phyloP scores from a whole-genome alignment of 2,113 vertebrate species.

The Varanus salvator region DNA sequence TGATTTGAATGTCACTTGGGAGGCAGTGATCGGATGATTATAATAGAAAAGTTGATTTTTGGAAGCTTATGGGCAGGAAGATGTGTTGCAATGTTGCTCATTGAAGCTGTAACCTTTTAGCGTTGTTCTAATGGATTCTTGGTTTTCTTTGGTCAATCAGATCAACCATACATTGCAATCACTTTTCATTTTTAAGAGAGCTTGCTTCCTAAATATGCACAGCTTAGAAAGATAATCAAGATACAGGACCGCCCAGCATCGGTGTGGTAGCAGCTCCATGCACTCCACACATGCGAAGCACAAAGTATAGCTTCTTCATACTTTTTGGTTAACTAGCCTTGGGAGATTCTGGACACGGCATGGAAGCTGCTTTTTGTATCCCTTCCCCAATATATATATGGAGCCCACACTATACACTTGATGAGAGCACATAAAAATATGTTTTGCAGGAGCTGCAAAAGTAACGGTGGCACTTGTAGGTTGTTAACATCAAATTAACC shows the following conservation, averaged over 20 bases:
- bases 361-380: conserved; percentile 36
- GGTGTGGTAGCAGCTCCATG: background rate
- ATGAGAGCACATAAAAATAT: conserved; percentile 38
- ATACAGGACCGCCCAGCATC: too few species aligned
- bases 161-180: background rate
- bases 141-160: background rate
- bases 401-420: conserved; percentile 37
- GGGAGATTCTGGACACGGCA: conserved; percentile 14
- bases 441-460: conserved; percentile 49
- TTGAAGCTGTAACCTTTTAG: conserved; percentile 53
- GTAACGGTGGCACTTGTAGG: conserved; percentile 36
- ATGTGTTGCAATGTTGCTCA: conserved; percentile 49
- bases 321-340: background rate
- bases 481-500: background rate
- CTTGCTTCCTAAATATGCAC: conserved; percentile 41
- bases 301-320: background rate
- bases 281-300: conserved; percentile 6
- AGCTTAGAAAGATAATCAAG: conserved; percentile 31
- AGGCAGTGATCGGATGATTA: conserved; percentile 8
- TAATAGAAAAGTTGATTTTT: conserved; percentile 27
- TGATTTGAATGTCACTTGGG: conserved; percentile 22
- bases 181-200: background rate
- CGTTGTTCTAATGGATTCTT: conserved; percentile 7
- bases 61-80: conserved; percentile 3
- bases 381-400: conserved; percentile 70